A percentile compares a stretch with the other conserved stretches of the same genome.
phyloP scores from a whole-genome alignment of 2,888 invertebrate species.

The Caenorhabditis sp. region DNA sequence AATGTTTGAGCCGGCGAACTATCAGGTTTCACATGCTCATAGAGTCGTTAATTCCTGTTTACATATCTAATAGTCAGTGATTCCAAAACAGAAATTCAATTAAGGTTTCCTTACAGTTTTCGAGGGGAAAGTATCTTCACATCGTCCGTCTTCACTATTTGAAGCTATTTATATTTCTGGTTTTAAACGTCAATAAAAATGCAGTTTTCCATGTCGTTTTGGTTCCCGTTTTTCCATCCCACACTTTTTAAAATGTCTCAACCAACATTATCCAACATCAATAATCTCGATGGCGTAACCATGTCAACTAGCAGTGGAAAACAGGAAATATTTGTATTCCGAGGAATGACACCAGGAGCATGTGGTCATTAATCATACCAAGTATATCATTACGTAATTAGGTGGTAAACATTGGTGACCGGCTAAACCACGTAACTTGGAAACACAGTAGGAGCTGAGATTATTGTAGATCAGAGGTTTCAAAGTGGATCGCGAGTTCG shows the following conservation, averaged over 20 bases:
- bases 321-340: slow-evolving; percentile 7
- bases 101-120: too few relatives aligned
- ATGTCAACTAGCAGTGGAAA: slow-evolving; percentile 7
- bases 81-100: too few relatives aligned
- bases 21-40: slow-evolving; percentile 45
- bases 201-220: too few relatives aligned
- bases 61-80: not conserved
- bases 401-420: slow-evolving; percentile 32
- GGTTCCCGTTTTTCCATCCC: too few relatives aligned
- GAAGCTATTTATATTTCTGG: too few relatives aligned
- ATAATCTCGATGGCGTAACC: slow-evolving; percentile 11
- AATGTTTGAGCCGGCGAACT: slow-evolving; percentile 28
- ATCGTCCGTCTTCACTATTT: too few relatives aligned
- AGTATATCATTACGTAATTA: slow-evolving; percentile 28
- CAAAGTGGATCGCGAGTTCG: too few relatives aligned
- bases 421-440: slow-evolving; percentile 9
- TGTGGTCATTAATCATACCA: slow-evolving; percentile 48
- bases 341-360: slow-evolving; percentile 14
- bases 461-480: too few relatives aligned
- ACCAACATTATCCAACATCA: slow-evolving; percentile 23
- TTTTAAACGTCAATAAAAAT: too few relatives aligned
- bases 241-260: not conserved
- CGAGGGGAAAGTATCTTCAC: too few relatives aligned
- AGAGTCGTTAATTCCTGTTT: slow-evolving; percentile 27
- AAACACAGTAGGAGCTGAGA: not conserved